Percentiles rank a stretch among this genome's conserved stretches.
These are phyloP conservation scores for Bursaphelenchus okinawaensis DNA, from an alignment of 2,888 invertebrate species.

Conservation along the genomic window DNA sequence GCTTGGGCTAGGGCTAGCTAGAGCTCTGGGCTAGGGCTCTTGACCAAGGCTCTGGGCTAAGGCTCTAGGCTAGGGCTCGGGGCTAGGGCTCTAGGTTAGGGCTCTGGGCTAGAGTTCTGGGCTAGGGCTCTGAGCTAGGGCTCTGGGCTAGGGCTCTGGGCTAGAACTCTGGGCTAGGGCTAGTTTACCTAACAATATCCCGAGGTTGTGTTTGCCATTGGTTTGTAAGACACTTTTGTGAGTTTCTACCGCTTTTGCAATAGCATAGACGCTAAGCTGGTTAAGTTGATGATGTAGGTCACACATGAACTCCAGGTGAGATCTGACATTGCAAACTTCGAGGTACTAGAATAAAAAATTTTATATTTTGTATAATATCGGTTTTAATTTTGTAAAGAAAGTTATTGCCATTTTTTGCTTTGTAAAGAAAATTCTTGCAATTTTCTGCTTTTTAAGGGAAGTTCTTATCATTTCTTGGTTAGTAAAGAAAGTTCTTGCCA, in stretches of 20 bases:
- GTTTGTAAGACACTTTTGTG: conserved; percentile 14
- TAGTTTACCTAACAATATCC: conserved; percentile 21
- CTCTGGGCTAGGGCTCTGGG: neutral
- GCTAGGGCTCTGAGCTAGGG: neutral
- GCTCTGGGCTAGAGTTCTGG: neutral
- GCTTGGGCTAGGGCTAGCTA: too few species aligned
- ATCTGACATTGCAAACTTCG: conserved; percentile 14
- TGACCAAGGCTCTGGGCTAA: neutral
- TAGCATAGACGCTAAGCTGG: conserved; percentile 16
- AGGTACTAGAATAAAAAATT: conserved; percentile 12
- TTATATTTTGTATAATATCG: too few species aligned
- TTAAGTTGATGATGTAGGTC: conserved; percentile 45
- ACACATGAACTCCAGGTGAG: conserved; percentile 43
- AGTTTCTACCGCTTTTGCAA: conserved; percentile 24
- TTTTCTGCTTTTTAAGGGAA: too few species aligned
- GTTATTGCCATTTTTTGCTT: too few species aligned
- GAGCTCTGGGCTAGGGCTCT: neutral
- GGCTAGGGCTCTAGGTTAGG: neutral
- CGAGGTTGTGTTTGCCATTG: conserved; percentile 20
- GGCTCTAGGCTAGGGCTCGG: neutral
- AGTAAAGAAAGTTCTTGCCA: too few species aligned
- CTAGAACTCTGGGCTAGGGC: neutral
- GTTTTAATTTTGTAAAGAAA: too few species aligned
- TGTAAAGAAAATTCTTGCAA: too few species aligned
- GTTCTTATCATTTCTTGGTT: too few species aligned